phyloP scores from a whole-genome alignment of 2,113 vertebrate species.

The Pomatostomus ruficeps region DNA sequence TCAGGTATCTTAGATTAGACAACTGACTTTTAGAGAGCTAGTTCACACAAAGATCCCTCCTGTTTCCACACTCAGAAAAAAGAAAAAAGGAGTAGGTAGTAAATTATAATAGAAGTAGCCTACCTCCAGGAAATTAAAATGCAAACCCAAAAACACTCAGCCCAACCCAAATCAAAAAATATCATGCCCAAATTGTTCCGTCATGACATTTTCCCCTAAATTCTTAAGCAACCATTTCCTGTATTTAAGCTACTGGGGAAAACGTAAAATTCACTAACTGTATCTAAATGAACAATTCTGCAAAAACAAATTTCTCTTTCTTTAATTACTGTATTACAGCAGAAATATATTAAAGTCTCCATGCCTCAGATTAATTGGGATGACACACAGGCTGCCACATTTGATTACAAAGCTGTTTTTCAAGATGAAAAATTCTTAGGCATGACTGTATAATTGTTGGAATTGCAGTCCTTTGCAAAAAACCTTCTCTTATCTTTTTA shows the following conservation, averaged over 20 bases:
- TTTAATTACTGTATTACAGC: neutral
- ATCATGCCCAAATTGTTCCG: neutral
- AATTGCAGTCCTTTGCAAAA: neutral
- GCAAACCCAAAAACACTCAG: neutral
- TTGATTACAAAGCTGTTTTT: neutral
- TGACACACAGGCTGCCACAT: neutral
- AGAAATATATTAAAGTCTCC: neutral
- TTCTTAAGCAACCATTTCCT: neutral
- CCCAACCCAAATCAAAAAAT: neutral
- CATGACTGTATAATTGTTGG: neutral
- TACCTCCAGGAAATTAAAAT: neutral
- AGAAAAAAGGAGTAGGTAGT: neutral
- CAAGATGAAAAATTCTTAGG: neutral
- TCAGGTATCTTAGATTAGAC: neutral
- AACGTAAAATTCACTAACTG: neutral
- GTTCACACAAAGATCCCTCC: neutral
- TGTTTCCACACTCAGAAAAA: neutral
- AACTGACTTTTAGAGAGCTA: neutral
- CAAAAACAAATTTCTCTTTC: neutral
- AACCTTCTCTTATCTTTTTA: neutral
- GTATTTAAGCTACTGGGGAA: neutral
- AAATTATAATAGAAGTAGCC: neutral
- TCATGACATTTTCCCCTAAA: neutral
- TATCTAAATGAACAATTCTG: neutral
- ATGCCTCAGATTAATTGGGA: neutral